Evolutionary conservation across 1,140 invertebrate species (phyloP).

Genomic region (Drosophila miranda): DNA sequence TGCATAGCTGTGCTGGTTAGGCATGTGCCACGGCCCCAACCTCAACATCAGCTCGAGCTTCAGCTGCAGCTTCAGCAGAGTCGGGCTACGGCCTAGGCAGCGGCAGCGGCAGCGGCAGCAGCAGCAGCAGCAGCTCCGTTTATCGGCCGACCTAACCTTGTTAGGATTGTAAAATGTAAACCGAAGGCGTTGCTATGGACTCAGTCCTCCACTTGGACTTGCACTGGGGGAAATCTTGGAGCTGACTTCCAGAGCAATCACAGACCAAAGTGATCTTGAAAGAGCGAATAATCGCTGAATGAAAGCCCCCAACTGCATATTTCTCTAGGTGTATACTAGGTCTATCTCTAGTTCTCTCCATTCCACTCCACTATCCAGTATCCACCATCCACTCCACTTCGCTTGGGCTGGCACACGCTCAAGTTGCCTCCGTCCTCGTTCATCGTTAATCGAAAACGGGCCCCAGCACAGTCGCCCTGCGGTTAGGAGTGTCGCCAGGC

Average conservation of each 20-base stretch:
- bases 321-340: conserved; percentile 19
- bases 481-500: conserved; percentile 61
- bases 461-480: conserved; percentile 62
- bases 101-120: conserved; percentile 12
- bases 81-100: background rate
- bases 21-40: conserved; percentile 63
- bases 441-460: conserved; percentile 71
- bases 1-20: conserved; percentile 68
- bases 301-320: background rate
- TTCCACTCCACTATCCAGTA: conserved; percentile 23
- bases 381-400: conserved; percentile 40
- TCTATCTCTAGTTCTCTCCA: conserved; percentile 29
- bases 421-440: conserved; percentile 23
- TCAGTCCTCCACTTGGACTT: background rate
- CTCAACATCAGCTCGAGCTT: conserved; percentile 2
- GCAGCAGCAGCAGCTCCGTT: conserved; percentile 45
- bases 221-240: background rate
- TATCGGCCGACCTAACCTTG: conserved; percentile 74
- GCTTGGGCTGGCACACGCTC: conserved; percentile 69
- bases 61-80: conserved; percentile 15
- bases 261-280: too few species aligned
- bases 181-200: conserved; percentile 69
- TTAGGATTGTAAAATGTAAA: conserved; percentile 80
- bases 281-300: too few species aligned
- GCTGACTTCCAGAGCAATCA: too few species aligned